phyloP scores from a whole-genome alignment of 2,888 invertebrate species.

The Drosophila koepferae region DNA sequence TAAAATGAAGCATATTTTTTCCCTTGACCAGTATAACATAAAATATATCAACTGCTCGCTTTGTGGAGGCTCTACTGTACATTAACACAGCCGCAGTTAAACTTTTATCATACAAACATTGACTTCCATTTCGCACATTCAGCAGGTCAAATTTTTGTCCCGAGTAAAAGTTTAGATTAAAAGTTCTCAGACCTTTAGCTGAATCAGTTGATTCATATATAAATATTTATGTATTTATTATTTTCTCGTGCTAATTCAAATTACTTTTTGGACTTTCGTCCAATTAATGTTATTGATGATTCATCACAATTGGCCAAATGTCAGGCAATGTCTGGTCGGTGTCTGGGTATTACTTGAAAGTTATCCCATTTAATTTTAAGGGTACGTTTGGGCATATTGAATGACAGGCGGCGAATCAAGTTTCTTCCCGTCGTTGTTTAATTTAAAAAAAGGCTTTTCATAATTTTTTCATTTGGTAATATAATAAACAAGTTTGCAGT shows the following conservation, averaged over 20 bases:
- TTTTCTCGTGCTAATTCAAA: neutral
- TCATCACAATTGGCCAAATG: conserved; percentile 4
- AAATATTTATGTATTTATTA: neutral
- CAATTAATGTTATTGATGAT: neutral
- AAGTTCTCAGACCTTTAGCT: neutral
- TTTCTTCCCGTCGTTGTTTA: conserved; percentile 10
- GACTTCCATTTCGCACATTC: neutral
- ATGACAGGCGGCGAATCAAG: conserved; percentile 25
- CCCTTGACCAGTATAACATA: neutral
- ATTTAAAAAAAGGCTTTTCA: neutral
- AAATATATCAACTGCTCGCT: neutral
- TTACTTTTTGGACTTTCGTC: neutral
- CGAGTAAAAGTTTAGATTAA: neutral
- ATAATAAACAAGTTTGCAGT: neutral
- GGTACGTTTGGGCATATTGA: conserved; percentile 19
- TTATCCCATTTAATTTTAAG: conserved; percentile 2
- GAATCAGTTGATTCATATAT: neutral
- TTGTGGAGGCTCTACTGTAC: neutral
- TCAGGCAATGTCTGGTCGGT: conserved; percentile 27
- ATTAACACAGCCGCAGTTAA: neutral
- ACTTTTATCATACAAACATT: neutral
- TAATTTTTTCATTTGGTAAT: neutral
- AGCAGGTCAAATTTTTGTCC: neutral
- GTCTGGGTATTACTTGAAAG: conserved; percentile 23
- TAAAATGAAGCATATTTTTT: neutral